Percentiles rank a stretch among this genome's conserved stretches.
phyloP scores from a whole-genome alignment of 1,140 invertebrate species.

The Sitophilus oryzae region DNA sequence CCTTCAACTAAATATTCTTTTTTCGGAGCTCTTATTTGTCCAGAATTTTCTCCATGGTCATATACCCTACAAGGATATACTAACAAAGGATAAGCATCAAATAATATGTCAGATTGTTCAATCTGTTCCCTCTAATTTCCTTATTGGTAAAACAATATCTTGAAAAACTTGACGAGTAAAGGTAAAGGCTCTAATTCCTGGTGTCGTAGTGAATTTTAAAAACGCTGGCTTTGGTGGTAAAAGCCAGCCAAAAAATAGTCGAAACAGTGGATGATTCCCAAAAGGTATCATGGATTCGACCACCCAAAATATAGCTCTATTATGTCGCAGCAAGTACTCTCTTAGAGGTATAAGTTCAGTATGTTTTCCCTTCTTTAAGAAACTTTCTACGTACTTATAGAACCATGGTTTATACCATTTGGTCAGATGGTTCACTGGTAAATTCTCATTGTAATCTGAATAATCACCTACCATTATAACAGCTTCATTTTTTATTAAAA shows the following conservation, averaged over 20 bases:
- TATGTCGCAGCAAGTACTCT: slow-evolving; percentile 52
- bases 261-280: slow-evolving; percentile 47
- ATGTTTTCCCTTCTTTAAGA: slow-evolving; percentile 44
- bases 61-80: slow-evolving; percentile 54
- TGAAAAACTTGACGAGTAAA: slow-evolving; percentile 54
- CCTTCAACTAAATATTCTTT: slow-evolving; percentile 47
- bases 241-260: slow-evolving; percentile 44
- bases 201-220: slow-evolving; percentile 51
- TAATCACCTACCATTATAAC: slow-evolving; percentile 53
- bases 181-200: slow-evolving; percentile 50
- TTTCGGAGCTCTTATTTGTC: slow-evolving; percentile 46
- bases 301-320: slow-evolving; percentile 54
- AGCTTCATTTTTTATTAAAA: slow-evolving; percentile 48
- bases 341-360: slow-evolving; percentile 52
- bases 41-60: slow-evolving; percentile 46
- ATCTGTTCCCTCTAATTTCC: slow-evolving; percentile 51
- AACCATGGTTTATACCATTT: slow-evolving; percentile 59
- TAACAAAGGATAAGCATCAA: slow-evolving; percentile 50
- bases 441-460: slow-evolving; percentile 39
- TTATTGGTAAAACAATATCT: slow-evolving; percentile 53
- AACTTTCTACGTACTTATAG: slow-evolving; percentile 56
- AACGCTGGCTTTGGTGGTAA: slow-evolving; percentile 50
- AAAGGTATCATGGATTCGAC: slow-evolving; percentile 51
- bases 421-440: slow-evolving; percentile 47
- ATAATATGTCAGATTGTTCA: slow-evolving; percentile 47